Base-by-base conservation (phyloP, 2,797 vertebrate genomes). In the Acanthurus lineatus region DNA sequence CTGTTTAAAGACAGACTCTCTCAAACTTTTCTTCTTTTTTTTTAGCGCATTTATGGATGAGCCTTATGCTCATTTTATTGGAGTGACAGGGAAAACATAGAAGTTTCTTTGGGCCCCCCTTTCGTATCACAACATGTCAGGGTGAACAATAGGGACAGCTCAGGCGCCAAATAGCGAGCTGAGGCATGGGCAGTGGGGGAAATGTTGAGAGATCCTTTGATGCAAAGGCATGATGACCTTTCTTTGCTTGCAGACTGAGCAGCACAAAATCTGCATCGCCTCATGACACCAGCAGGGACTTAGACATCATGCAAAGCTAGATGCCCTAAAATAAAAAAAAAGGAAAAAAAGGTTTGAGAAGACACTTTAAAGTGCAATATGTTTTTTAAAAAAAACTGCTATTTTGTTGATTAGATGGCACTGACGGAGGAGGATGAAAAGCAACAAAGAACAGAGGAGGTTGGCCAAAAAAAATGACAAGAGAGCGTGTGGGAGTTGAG, bases 401-500 rank as follows among this genome's bases (percentile, higher is more conserved):
- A 17, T 79, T 85, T 72, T 79, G 76, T 84, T 84, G 79, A 89
- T 87, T 67, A 76, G 58, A 85, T 58, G 77, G 20, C 77, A 61
- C 52, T 53, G 79, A 61, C 53, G 64, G 54, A 51, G 70, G 72
- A 44, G 60, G 85, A 76, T 54, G 73, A 71, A 84, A 84, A 76
- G 81, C 68, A 79, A 78, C 69, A 78, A 79, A 76, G 82, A 86
- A 86, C 54, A 63, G 80, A 90, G 77, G 86, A 87, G 83, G 85
- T 79, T 76, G 81, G 73, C 71, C 74, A 80, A 90, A 89, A 32
- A 40, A 81, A 75, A 86, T 89, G 79, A 90, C 86, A 86, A 80
- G 84, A 76, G 85, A 86, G 83, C 17, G 72, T 52, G 92, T 91
- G 89, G 92, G 94, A 83, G 91, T 74, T 10, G 82, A 88, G 90